Evolutionary conservation across 2,113 vertebrate genomes (phyloP).

Genomic region (Ellobius talpinus): DNA sequence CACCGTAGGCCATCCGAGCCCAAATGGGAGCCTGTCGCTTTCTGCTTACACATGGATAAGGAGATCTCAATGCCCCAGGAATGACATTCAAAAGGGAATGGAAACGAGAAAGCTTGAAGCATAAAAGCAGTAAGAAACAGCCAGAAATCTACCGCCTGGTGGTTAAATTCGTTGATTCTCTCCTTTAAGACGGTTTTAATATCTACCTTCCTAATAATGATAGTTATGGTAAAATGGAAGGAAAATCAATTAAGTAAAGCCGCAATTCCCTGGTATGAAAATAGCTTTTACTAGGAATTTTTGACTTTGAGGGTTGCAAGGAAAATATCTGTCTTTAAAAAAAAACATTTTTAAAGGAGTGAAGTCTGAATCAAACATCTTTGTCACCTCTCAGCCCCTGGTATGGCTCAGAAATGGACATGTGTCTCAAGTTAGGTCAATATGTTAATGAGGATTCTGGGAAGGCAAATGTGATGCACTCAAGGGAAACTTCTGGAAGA

Average conservation of each 20-base stretch:
- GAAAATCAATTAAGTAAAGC: neutral
- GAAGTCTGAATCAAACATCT: neutral
- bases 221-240: neutral
- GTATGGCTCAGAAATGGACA: neutral
- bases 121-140: neutral
- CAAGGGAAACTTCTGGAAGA: neutral
- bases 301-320: neutral
- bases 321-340: neutral
- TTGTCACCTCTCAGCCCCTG: neutral
- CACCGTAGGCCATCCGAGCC: fast-evolving
- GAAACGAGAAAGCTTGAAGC: neutral
- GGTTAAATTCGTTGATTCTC: neutral
- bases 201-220: neutral
- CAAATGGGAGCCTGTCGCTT: neutral
- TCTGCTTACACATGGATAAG: neutral
- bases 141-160: neutral
- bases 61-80: neutral
- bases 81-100: neutral
- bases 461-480: neutral
- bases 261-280: neutral
- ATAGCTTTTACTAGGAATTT: constrained; percentile 34
- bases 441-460: neutral
- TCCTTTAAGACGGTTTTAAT: constrained; percentile 1
- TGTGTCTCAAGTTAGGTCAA: neutral
- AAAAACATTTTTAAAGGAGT: neutral